Percentiles rank a stretch among this genome's conserved stretches.
These are phyloP conservation scores for Mastomys natalensis DNA, from an alignment of 2,113 vertebrate genomes.

Conservation along the genomic window DNA sequence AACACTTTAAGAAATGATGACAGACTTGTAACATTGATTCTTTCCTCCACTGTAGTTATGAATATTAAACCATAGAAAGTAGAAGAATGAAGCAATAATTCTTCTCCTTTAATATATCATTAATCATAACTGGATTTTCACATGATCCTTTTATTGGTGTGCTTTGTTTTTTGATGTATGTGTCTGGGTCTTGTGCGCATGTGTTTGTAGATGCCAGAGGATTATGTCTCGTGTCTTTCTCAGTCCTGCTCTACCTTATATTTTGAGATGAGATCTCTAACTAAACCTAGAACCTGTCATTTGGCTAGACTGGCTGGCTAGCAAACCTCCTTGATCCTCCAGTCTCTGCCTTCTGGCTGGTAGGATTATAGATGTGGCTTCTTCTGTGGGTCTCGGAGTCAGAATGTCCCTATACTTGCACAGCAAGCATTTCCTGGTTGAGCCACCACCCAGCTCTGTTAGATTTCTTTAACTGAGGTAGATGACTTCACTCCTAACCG, in stretches of 20 bases:
- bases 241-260: not conserved
- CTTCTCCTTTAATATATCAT: not conserved
- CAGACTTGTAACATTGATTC: not conserved
- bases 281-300: too few relatives aligned
- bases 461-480: conserved; percentile 15
- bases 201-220: too few relatives aligned
- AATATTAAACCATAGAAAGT: not conserved
- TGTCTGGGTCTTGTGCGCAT: too few relatives aligned
- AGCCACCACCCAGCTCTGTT: not conserved
- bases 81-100: conserved; percentile 11
- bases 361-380: too few relatives aligned
- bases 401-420: not conserved
- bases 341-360: not conserved
- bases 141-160: not conserved
- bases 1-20: not conserved
- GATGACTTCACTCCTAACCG: not conserved
- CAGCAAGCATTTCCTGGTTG: not conserved
- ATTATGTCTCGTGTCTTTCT: not conserved
- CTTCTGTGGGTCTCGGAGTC: not conserved
- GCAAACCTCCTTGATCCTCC: too few relatives aligned
- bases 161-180: not conserved
- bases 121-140: conserved; percentile 16
- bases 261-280: not conserved
- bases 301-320: not conserved
- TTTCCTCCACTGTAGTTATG: not conserved